Percentiles rank a stretch among this genome's conserved stretches.
Evolutionary conservation across 64 coral and sea anemone species (phyloP).

Genomic region (Dendronephthya gigantea): DNA sequence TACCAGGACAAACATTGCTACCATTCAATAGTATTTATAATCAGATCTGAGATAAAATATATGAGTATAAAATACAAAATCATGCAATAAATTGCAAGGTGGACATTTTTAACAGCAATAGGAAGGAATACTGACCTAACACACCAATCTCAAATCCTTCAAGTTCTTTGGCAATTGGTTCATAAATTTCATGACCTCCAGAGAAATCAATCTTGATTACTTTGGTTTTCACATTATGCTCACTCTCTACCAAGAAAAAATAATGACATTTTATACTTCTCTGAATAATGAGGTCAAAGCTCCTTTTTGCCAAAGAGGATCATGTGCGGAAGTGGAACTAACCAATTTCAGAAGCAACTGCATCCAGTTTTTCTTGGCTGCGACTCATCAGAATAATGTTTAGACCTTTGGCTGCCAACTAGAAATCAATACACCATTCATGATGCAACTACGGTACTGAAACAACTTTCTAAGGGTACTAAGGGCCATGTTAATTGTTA

Average conservation of each 20-base stretch:
- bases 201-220: background rate
- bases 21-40: no score
- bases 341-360: background rate
- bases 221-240: background rate
- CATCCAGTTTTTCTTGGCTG: background rate
- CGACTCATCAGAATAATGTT: background rate
- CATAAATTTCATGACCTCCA: conserved; percentile 14
- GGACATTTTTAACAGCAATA: no score
- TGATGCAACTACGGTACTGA: no score
- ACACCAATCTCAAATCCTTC: background rate
- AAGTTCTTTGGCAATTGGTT: background rate
- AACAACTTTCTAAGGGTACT: no score
- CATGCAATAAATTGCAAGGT: no score
- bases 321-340: background rate
- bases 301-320: no score
- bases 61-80: no score
- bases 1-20: no score
- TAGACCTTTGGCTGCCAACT: background rate
- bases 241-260: background rate
- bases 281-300: no score
- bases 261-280: no score
- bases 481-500: background rate
- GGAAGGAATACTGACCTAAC: background rate
- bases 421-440: background rate
- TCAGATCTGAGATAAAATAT: no score